These are phyloP conservation scores for Ommatoiulus sabulosus DNA, from an alignment of 2,888 invertebrate species.

Conservation along the genomic window DNA sequence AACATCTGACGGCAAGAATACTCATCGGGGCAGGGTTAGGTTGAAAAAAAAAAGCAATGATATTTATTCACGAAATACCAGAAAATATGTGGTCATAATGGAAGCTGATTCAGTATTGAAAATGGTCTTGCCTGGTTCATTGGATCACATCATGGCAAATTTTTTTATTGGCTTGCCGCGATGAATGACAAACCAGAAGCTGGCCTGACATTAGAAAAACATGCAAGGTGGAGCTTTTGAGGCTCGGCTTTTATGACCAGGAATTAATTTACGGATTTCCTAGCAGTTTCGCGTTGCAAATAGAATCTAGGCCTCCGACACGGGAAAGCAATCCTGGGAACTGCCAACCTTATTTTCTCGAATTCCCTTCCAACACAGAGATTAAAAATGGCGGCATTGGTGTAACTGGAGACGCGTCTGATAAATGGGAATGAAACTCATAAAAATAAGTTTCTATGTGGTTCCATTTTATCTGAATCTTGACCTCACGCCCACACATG, in stretches of 20 bases:
- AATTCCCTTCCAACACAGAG: background rate
- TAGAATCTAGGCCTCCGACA: background rate
- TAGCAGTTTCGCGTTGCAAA: background rate
- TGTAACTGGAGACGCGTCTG: background rate
- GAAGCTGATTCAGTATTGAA: background rate
- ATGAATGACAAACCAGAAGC: background rate
- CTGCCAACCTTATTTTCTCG: slow-evolving; percentile 15
- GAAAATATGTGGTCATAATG: background rate
- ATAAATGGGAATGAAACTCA: background rate
- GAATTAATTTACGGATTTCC: slow-evolving; percentile 12
- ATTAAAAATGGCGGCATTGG: background rate
- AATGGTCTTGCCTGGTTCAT: background rate
- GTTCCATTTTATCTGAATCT: slow-evolving; percentile 41
- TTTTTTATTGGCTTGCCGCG: background rate
- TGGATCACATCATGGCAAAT: background rate
- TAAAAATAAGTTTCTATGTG: background rate
- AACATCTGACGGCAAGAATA: too few species aligned
- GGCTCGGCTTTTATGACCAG: background rate
- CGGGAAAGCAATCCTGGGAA: background rate
- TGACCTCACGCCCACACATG: slow-evolving; percentile 26
- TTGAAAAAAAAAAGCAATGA: too few species aligned
- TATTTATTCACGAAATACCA: background rate
- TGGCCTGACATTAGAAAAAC: background rate
- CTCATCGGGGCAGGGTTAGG: too few species aligned
- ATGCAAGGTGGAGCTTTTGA: background rate